Evolutionary conservation across 1,140 invertebrate genomes (phyloP).

Genomic region (Lanistes nyassanus): DNA sequence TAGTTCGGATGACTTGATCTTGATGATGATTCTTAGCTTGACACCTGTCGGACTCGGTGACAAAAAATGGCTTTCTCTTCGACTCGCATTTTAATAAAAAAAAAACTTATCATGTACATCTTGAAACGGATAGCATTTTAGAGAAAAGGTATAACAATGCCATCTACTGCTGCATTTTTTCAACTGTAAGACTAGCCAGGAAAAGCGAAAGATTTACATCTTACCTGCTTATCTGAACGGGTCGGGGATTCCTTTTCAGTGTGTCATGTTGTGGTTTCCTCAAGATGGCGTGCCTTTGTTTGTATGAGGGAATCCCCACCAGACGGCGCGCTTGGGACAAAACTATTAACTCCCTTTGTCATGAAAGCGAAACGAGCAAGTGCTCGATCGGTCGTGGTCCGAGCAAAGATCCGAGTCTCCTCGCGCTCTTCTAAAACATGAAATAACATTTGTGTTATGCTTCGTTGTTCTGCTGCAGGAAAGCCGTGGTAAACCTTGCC

Average conservation of each 20-base stretch:
- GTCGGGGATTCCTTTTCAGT: slow-evolving; percentile 23
- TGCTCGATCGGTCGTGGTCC: no score
- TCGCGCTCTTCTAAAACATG: not conserved
- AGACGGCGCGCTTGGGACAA: not conserved
- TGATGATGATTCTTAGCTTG: no score
- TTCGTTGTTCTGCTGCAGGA: not conserved
- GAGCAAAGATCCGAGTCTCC: no score
- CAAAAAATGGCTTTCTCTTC: not conserved
- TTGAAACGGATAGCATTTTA: not conserved
- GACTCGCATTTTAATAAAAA: not conserved
- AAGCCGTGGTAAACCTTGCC: no score
- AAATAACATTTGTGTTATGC: not conserved
- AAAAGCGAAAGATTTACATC: not conserved
- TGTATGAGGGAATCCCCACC: slow-evolving; percentile 23
- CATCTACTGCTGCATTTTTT: not conserved
- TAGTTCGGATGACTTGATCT: no score
- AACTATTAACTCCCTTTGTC: not conserved
- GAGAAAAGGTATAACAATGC: not conserved
- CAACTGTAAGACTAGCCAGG: not conserved
- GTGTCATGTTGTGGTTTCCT: slow-evolving; percentile 28
- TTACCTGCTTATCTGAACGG: slow-evolving; percentile 4
- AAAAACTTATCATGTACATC: not conserved
- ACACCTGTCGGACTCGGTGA: not conserved
- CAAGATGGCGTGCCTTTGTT: slow-evolving; percentile 28
- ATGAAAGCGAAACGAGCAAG: not conserved